These are phyloP conservation scores for Oscheius sp. DNA, from an alignment of 2,888 invertebrate species.

Conservation along the genomic window DNA sequence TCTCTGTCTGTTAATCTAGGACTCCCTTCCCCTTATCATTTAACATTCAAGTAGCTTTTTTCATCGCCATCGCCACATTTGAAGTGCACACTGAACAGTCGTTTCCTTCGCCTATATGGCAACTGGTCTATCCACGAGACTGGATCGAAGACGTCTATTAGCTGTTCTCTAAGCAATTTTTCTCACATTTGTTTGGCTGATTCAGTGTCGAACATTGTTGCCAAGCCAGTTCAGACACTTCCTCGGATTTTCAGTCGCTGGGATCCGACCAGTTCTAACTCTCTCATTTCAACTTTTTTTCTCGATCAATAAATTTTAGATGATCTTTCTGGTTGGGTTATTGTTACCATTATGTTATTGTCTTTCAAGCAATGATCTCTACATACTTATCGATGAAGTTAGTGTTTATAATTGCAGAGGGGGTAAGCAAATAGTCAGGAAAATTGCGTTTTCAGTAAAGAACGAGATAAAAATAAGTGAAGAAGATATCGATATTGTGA, in stretches of 20 bases:
- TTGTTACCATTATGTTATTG: background rate
- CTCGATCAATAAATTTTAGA: background rate
- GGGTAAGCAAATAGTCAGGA: slow-evolving; percentile 43
- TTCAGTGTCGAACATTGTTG: slow-evolving; percentile 3
- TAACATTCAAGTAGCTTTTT: slow-evolving; percentile 6
- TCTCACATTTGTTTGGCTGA: background rate
- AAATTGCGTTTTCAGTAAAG: slow-evolving; percentile 50
- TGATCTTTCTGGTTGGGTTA: background rate
- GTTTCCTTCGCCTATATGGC: background rate
- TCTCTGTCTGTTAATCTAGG: slow-evolving; percentile 10
- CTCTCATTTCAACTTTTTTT: background rate
- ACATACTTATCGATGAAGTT: slow-evolving; percentile 66
- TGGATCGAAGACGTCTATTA: slow-evolving; percentile 1
- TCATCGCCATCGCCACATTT: background rate
- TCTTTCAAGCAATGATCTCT: slow-evolving; percentile 52
- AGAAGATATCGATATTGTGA: slow-evolving; percentile 66
- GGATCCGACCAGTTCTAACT: slow-evolving; percentile 12
- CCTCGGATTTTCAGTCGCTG: slow-evolving; percentile 20
- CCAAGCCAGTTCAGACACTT: slow-evolving; percentile 12
- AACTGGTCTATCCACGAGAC: slow-evolving; percentile 20
- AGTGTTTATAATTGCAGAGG: slow-evolving; percentile 66
- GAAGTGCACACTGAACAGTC: background rate
- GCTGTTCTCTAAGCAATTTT: background rate
- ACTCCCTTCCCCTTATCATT: slow-evolving; percentile 14
- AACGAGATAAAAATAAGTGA: slow-evolving; percentile 68